Evolutionary conservation across 2,113 vertebrate species (phyloP).

Genomic region (Alaudala cheleensis): DNA sequence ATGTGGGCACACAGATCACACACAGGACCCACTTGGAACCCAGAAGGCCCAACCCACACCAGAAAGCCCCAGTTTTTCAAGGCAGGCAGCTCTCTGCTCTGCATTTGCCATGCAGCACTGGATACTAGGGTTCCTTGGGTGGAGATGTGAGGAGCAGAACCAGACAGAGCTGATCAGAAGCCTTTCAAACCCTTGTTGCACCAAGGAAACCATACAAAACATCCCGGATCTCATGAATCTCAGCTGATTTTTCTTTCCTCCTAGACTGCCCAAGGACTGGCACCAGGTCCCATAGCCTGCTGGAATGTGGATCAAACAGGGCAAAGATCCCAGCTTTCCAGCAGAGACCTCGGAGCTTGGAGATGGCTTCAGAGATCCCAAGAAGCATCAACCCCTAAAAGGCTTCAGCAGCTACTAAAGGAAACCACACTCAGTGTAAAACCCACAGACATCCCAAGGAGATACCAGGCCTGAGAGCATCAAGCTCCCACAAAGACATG

Average conservation of each 20-base stretch:
- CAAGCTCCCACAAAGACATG: neutral
- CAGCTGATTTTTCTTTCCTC: neutral
- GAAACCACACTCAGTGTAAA: neutral
- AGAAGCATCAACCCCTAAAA: neutral
- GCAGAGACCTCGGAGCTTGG: neutral
- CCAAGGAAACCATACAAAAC: neutral
- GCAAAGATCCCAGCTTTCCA: neutral
- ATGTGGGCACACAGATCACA: neutral
- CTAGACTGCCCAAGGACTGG: neutral
- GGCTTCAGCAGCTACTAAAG: neutral
- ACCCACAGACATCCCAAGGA: neutral
- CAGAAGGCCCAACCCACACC: neutral
- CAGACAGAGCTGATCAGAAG: neutral
- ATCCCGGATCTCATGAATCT: neutral
- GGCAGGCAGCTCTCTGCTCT: neutral
- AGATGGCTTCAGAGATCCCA: neutral
- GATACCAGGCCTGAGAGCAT: neutral
- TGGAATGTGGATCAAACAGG: neutral
- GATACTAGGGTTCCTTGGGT: accelerated
- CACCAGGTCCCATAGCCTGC: neutral
- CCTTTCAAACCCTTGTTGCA: neutral
- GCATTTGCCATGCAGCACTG: neutral
- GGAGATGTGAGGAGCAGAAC: neutral
- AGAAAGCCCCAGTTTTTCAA: neutral
- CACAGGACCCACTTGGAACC: neutral